Conservation (phyloP, 2,888 invertebrate genomes). For the Hoplodrina blanda region DNA sequence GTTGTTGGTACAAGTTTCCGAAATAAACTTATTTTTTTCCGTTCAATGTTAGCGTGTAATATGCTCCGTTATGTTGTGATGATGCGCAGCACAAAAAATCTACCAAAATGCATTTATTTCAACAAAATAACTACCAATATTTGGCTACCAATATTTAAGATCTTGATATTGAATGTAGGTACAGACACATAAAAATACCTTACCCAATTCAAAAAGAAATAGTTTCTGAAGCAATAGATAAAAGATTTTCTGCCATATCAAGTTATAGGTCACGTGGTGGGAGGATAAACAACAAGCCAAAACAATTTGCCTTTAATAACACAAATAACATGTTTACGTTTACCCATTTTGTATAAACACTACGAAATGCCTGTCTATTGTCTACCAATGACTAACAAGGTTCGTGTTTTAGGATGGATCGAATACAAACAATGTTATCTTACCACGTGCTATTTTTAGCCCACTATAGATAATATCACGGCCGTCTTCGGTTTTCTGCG, state of each 20-base stretch:
- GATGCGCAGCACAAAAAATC: no score
- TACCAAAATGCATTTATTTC: no score
- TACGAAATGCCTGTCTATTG: constrained; percentile 17
- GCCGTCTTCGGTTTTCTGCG: constrained; percentile 44
- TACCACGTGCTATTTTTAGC: constrained; percentile 58
- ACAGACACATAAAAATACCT: not conserved
- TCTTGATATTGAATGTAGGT: not conserved
- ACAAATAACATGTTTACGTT: constrained; percentile 27
- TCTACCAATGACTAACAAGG: constrained; percentile 39
- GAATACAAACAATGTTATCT: constrained; percentile 60
- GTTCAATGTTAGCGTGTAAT: no score
- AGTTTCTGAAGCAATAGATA: constrained; percentile 12
- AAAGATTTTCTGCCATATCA: constrained; percentile 2
- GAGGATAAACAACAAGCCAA: constrained; percentile 20
- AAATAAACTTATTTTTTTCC: no score
- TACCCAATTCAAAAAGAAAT: constrained; percentile 10
- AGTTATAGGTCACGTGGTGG: constrained; percentile 22
- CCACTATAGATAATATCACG: constrained; percentile 53
- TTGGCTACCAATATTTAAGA: not conserved
- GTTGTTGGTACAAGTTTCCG: no score
- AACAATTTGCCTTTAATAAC: constrained; percentile 31
- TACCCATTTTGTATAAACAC: constrained; percentile 16
- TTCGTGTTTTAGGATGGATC: constrained; percentile 36
- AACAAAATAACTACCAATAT: no score
- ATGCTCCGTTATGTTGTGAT: no score